These are phyloP conservation scores for Nebria ingens DNA, from an alignment of 1,140 invertebrate genomes.

Conservation along the genomic window DNA sequence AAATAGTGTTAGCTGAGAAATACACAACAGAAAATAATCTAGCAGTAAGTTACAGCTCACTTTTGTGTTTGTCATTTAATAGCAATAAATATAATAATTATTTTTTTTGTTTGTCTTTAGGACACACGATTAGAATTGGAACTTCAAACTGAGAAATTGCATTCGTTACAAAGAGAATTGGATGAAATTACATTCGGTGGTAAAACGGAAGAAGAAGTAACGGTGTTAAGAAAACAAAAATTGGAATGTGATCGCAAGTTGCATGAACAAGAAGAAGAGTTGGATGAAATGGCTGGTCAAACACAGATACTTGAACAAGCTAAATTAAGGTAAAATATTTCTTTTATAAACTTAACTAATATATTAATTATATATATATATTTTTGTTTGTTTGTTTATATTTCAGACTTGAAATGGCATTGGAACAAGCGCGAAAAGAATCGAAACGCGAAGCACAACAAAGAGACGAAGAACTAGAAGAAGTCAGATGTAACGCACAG, in stretches of 20 bases:
- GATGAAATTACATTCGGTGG: conserved; percentile 73
- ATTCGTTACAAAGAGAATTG: conserved; percentile 66
- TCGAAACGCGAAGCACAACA: conserved; percentile 77
- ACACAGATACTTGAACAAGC: conserved; percentile 77
- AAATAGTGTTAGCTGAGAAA: conserved; percentile 72
- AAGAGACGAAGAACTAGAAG: conserved; percentile 86
- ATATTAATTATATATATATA: too few relatives aligned
- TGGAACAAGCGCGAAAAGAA: conserved; percentile 85
- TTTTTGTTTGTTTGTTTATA: too few relatives aligned
- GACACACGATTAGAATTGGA: conserved; percentile 77
- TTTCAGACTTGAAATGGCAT: conserved; percentile 87
- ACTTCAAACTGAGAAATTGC: conserved; percentile 72
- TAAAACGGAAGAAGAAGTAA: conserved; percentile 79
- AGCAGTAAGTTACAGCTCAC: conserved; percentile 56
- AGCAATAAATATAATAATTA: too few relatives aligned
- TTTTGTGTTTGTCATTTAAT: conserved; percentile 8
- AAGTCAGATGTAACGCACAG: conserved; percentile 72
- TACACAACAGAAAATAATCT: conserved; percentile 76
- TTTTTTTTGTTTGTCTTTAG: conserved; percentile 44
- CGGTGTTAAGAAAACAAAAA: conserved; percentile 67
- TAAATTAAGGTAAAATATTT: conserved; percentile 64
- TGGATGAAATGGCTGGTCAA: conserved; percentile 88
- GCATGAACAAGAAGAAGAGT: conserved; percentile 89
- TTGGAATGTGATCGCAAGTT: conserved; percentile 78
- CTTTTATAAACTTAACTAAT: too few relatives aligned